Conservation (phyloP, 2,888 invertebrate genomes). For the Tanypteryx hageni region DNA sequence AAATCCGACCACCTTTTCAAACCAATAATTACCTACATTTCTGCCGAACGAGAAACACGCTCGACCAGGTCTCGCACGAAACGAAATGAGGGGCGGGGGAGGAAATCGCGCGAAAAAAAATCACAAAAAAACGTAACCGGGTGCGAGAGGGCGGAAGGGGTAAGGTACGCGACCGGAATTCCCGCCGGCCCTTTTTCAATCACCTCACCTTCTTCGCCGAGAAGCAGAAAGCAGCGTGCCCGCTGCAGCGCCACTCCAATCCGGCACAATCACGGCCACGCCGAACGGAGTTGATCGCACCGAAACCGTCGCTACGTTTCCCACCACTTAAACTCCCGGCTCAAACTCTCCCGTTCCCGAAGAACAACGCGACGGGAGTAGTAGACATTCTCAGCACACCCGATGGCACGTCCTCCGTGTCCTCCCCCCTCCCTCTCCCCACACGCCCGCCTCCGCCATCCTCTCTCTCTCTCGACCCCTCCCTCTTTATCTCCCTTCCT, state of each 20-base stretch:
- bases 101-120: neutral
- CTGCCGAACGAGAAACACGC: too few relatives aligned
- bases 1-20: too few relatives aligned
- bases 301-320: neutral
- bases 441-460: neutral
- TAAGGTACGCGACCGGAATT: neutral
- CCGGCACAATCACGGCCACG: conserved; percentile 4
- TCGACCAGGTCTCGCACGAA: too few relatives aligned
- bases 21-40: too few relatives aligned
- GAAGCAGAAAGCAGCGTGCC: neutral
- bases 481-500: neutral
- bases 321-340: neutral
- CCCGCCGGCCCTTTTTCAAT: neutral
- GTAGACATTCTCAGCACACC: conserved; percentile 18
- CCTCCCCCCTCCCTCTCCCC: neutral
- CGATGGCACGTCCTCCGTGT: conserved; percentile 1
- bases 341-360: neutral
- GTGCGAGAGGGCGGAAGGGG: neutral
- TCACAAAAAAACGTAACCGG: neutral
- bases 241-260: neutral
- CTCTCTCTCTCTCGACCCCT: neutral
- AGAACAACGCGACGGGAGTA: neutral
- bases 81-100: too few relatives aligned
- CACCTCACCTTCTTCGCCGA: neutral
- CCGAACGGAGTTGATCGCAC: too few relatives aligned